Evolutionary conservation across 2,888 invertebrate species (phyloP).

Genomic region (Onchidella celtica): DNA sequence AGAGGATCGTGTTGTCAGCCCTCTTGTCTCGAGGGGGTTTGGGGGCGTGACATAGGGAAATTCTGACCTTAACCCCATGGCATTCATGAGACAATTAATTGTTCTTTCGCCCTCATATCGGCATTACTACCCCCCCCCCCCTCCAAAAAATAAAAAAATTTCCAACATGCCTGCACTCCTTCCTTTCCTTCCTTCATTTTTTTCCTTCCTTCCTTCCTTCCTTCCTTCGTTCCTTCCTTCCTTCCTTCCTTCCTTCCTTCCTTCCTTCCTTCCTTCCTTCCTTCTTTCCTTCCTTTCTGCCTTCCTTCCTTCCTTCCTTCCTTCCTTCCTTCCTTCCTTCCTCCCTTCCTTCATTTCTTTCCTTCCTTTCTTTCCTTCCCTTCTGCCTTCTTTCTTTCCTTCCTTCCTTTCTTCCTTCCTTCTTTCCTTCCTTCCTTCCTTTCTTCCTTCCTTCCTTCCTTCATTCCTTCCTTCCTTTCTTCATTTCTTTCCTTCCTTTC

Average conservation of each 20-base stretch:
- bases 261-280: neutral
- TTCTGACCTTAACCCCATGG: no score
- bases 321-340: neutral
- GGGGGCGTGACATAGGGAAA: no score
- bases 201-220: neutral
- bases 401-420: neutral
- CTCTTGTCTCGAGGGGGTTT: no score
- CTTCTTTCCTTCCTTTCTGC: neutral
- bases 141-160: neutral
- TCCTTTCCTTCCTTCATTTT: neutral
- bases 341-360: constrained; percentile 8
- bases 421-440: constrained; percentile 7
- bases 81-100: no score
- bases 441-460: no score
- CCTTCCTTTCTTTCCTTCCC: neutral
- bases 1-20: no score
- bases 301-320: neutral
- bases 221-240: neutral
- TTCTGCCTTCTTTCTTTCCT: neutral
- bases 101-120: no score
- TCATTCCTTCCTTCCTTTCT: no score
- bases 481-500: no score
- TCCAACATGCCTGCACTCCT: neutral
- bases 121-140: no score
- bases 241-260: neutral